These are phyloP conservation scores for Cyclophora albipunctata DNA, from an alignment of 2,888 invertebrate genomes.

Conservation along the genomic window DNA sequence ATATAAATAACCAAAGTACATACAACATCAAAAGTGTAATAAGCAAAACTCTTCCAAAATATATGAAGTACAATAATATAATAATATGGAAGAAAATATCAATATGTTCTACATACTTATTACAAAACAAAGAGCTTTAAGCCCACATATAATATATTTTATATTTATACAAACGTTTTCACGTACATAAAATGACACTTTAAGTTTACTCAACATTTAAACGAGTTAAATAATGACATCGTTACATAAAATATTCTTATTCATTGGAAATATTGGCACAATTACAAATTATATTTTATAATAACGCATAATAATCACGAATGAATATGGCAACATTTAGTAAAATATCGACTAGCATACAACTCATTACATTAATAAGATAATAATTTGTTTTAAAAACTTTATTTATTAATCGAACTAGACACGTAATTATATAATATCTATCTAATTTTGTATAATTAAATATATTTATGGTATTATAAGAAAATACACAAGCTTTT, in stretches of 20 bases:
- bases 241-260: too few species aligned
- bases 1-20: background rate
- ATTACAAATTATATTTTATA: constrained; percentile 13
- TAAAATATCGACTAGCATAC: constrained; percentile 22
- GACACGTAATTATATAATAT: constrained; percentile 28
- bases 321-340: too few species aligned
- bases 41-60: background rate
- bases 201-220: too few species aligned
- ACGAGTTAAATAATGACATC: too few species aligned
- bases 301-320: too few species aligned
- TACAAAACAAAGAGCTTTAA: too few species aligned
- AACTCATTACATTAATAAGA: constrained; percentile 17
- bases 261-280: constrained; percentile 15
- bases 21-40: constrained; percentile 2
- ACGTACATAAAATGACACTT: too few species aligned
- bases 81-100: constrained; percentile 12
- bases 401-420: constrained; percentile 33
- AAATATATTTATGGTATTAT: too few species aligned
- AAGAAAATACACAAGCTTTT: too few species aligned
- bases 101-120: too few species aligned
- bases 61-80: background rate
- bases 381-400: constrained; percentile 7
- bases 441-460: constrained; percentile 29
- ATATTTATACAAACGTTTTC: too few species aligned
- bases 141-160: too few species aligned